These are phyloP conservation scores for Limnothrissa miodon DNA, from an alignment of 2,113 vertebrate genomes.

Conservation along the genomic window DNA sequence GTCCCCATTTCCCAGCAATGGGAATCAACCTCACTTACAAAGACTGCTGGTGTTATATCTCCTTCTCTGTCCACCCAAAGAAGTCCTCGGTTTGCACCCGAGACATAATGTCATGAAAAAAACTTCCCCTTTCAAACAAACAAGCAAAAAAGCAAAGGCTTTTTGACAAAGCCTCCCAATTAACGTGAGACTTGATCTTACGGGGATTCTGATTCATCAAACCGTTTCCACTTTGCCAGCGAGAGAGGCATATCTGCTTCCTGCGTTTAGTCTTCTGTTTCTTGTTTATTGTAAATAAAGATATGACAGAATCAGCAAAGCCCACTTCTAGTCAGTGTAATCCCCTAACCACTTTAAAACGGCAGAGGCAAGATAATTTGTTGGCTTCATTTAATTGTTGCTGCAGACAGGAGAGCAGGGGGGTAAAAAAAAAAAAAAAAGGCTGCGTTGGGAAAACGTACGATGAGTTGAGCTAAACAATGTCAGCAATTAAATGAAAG, in stretches of 20 bases:
- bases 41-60: background rate
- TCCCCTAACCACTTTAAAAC: conserved; percentile 35
- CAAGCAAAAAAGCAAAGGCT: background rate
- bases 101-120: background rate
- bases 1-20: background rate
- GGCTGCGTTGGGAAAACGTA: conserved; percentile 22
- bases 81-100: background rate
- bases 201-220: conserved; percentile 7
- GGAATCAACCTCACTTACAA: background rate
- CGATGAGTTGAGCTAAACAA: conserved; percentile 29
- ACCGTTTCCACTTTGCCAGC: conserved; percentile 2
- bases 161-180: background rate
- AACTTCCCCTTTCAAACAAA: background rate
- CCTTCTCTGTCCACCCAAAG: background rate
- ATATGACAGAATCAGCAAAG: conserved; percentile 27
- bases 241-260: background rate
- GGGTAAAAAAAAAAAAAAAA: background rate
- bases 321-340: conserved; percentile 9
- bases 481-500: conserved; percentile 43
- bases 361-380: conserved; percentile 39
- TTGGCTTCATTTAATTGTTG: conserved; percentile 46
- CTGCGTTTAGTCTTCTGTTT: background rate
- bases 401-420: conserved; percentile 24
- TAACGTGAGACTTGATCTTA: conserved; percentile 3
- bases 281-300: conserved; percentile 36